These are phyloP conservation scores for Clarias magur DNA, from an alignment of 2,113 vertebrate genomes.

Conservation along the genomic window DNA sequence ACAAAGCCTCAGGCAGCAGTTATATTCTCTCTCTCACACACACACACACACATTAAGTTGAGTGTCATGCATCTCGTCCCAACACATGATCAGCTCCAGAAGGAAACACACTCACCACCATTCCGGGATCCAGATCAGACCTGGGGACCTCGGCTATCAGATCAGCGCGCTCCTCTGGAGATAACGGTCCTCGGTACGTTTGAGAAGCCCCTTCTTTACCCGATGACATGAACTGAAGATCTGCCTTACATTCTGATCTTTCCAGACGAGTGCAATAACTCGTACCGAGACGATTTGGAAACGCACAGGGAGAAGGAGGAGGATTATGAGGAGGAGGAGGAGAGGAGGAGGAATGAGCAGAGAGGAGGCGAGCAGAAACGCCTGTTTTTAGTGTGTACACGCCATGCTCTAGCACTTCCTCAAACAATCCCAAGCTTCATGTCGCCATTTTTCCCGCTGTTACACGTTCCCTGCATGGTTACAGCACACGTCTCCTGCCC, in stretches of 20 bases:
- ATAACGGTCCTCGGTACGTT: constrained; percentile 13
- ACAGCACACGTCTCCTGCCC: neutral
- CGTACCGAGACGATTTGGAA: neutral
- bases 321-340: neutral
- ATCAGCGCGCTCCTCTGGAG: constrained; percentile 29
- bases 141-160: constrained; percentile 50
- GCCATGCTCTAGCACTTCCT: constrained; percentile 17
- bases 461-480: neutral
- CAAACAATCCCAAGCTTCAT: constrained; percentile 3
- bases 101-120: constrained; percentile 49
- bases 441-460: neutral
- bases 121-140: constrained; percentile 54
- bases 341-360: neutral
- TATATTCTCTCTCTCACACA: neutral
- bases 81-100: neutral
- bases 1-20: neutral
- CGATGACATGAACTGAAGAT: constrained; percentile 33
- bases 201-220: constrained; percentile 28
- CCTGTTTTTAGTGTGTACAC: neutral
- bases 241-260: constrained; percentile 33
- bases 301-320: neutral
- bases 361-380: constrained; percentile 9
- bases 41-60: neutral
- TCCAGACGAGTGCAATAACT: neutral
- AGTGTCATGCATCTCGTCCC: neutral